phyloP scores from a whole-genome alignment of 2,113 vertebrate species.

The Myiopsitta monachus region DNA sequence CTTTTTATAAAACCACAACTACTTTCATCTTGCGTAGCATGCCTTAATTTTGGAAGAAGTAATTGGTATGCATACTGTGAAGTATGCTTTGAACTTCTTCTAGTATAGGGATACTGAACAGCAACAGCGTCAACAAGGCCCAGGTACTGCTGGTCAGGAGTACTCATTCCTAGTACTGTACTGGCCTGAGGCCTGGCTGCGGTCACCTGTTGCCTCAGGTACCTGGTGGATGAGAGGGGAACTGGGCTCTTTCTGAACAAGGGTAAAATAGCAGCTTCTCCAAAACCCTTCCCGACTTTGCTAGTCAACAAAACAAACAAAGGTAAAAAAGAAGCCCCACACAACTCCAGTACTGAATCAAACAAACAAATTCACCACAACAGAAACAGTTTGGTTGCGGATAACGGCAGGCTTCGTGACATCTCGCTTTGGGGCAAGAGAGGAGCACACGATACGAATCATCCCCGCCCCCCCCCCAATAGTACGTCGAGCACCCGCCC shows the following conservation, averaged over 20 bases:
- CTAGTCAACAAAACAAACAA: background rate
- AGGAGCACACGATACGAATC: too few relatives aligned
- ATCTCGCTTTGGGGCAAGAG: background rate
- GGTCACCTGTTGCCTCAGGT: accelerated
- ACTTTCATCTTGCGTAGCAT: accelerated
- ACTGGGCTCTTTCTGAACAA: background rate
- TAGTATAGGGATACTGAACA: accelerated
- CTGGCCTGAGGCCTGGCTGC: accelerated
- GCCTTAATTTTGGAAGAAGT: background rate
- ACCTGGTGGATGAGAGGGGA: accelerated
- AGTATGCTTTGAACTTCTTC: background rate
- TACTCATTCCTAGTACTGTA: accelerated
- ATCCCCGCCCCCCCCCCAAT: too few relatives aligned
- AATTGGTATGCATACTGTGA: accelerated
- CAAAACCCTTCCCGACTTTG: too few relatives aligned
- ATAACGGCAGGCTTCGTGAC: too few relatives aligned
- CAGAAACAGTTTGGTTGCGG: accelerated
- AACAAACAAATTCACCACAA: background rate
- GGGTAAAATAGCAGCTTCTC: too few relatives aligned
- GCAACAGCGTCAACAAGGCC: accelerated
- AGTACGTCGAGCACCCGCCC: background rate
- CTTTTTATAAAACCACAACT: background rate
- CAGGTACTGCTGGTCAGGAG: accelerated
- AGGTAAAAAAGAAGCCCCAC: background rate
- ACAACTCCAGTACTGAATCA: background rate